These are phyloP conservation scores for Chlorodrepanis virens DNA, from an alignment of 2,113 vertebrate genomes.

Conservation along the genomic window DNA sequence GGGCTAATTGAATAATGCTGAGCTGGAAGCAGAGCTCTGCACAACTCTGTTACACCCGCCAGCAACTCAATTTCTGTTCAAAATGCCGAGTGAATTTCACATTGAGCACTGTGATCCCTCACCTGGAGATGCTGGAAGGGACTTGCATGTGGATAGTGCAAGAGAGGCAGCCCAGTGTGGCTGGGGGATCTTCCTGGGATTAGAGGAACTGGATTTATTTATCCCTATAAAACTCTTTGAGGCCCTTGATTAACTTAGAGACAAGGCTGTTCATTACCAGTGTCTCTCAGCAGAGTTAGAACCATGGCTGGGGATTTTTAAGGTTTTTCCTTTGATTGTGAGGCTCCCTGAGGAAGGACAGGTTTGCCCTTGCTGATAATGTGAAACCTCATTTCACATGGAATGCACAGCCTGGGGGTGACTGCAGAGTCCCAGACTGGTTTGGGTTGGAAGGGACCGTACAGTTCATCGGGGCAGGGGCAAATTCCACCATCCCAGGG, in stretches of 20 bases:
- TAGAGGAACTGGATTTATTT: neutral
- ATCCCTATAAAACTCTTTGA: neutral
- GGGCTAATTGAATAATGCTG: slow-evolving; percentile 33
- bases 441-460: neutral
- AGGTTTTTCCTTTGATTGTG: neutral
- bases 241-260: neutral
- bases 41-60: neutral
- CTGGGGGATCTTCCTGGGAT: neutral
- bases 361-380: neutral
- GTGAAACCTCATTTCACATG: neutral
- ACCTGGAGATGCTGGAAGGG: neutral
- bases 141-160: neutral
- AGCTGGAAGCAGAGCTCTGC: neutral
- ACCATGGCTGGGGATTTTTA: neutral
- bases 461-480: neutral
- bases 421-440: too few species aligned
- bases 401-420: neutral
- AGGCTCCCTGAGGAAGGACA: neutral
- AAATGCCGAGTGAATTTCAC: neutral
- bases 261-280: neutral
- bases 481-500: neutral
- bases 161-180: neutral
- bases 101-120: neutral
- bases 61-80: neutral
- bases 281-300: neutral